Percentiles rank a stretch among this genome's conserved stretches.
phyloP scores from a whole-genome alignment of 2,888 invertebrate species.

The Gasteruption jaculator region DNA sequence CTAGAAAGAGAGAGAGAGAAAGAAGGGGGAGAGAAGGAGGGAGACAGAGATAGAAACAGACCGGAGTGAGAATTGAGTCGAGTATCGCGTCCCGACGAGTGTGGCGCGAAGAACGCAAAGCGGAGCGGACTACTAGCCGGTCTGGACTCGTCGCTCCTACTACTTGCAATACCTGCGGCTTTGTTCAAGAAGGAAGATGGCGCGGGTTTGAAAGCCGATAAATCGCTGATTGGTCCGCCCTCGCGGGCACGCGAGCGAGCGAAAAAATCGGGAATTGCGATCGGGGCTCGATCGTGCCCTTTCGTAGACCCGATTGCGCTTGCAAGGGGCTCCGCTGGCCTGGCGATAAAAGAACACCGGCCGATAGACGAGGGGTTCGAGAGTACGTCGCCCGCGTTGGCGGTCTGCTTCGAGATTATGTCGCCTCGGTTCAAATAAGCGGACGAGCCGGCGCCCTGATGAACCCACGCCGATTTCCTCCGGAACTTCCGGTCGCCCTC shows the following conservation, averaged over 20 bases:
- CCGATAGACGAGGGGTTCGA: constrained; percentile 63
- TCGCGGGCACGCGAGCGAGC: too few relatives aligned
- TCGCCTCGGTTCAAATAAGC: constrained; percentile 39
- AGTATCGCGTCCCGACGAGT: constrained; percentile 55
- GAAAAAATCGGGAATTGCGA: background rate
- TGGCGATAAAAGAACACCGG: constrained; percentile 43
- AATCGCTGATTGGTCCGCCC: constrained; percentile 51
- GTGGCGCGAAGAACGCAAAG: constrained; percentile 47
- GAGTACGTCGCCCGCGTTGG: constrained; percentile 52
- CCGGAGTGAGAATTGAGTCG: constrained; percentile 17
- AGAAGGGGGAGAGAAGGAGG: constrained; percentile 13
- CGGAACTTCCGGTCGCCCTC: background rate
- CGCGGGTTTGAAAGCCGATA: constrained; percentile 62
- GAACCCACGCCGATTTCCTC: constrained; percentile 10
- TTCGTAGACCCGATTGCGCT: too few relatives aligned
- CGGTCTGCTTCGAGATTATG: constrained; percentile 48
- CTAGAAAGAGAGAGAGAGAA: constrained; percentile 9
- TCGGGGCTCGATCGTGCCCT: constrained; percentile 41
- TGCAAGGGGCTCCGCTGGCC: constrained; percentile 21
- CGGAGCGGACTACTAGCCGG: constrained; percentile 60
- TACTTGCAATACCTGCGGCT: too few relatives aligned
- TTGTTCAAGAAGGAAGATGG: constrained; percentile 82
- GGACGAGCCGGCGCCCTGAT: constrained; percentile 25
- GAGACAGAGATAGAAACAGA: constrained; percentile 15
- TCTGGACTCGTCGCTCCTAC: constrained; percentile 54